Conservation (phyloP, 2,797 vertebrate species). For the Neosalanx taihuensis region DNA sequence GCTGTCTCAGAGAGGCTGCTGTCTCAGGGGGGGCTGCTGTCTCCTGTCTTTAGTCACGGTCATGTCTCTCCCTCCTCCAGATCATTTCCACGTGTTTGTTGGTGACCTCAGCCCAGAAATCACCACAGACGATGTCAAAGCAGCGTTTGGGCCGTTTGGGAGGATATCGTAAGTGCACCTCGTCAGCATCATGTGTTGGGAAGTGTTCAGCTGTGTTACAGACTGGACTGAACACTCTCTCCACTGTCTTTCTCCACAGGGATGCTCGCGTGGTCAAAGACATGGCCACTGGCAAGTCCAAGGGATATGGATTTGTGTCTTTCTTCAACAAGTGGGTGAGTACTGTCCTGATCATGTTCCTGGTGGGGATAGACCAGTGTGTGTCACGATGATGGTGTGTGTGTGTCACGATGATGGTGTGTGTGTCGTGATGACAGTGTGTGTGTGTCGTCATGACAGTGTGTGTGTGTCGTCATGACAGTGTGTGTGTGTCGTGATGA, state of each 20-base stretch:
- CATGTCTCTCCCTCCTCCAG: slow-evolving; percentile 56
- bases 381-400: too few species aligned
- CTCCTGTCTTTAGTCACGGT: background rate
- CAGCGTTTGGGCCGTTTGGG: slow-evolving; percentile 94
- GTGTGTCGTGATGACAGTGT: too few species aligned
- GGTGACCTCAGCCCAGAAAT: slow-evolving; percentile 99
- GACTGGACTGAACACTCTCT: slow-evolving; percentile 3
- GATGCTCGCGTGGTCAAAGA: slow-evolving; percentile 98
- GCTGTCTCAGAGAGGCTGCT: too few species aligned
- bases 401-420: too few species aligned
- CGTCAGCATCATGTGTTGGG: background rate
- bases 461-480: slow-evolving; percentile 2
- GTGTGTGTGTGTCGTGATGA: background rate
- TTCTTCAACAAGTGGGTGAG: slow-evolving; percentile 99
- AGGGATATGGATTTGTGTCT: slow-evolving; percentile 98
- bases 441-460: too few species aligned
- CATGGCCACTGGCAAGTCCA: slow-evolving; percentile 97
- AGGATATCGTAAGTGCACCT: slow-evolving; percentile 92
- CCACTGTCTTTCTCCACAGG: slow-evolving; percentile 68
- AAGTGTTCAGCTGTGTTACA: background rate
- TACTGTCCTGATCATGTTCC: background rate
- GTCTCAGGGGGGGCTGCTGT: too few species aligned
- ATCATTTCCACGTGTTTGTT: slow-evolving; percentile 98
- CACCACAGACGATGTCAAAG: slow-evolving; percentile 96
- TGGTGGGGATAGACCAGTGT: too few species aligned